Evolutionary conservation across 2,113 vertebrate genomes (phyloP).

Genomic region (Oxyruncus cristatus): DNA sequence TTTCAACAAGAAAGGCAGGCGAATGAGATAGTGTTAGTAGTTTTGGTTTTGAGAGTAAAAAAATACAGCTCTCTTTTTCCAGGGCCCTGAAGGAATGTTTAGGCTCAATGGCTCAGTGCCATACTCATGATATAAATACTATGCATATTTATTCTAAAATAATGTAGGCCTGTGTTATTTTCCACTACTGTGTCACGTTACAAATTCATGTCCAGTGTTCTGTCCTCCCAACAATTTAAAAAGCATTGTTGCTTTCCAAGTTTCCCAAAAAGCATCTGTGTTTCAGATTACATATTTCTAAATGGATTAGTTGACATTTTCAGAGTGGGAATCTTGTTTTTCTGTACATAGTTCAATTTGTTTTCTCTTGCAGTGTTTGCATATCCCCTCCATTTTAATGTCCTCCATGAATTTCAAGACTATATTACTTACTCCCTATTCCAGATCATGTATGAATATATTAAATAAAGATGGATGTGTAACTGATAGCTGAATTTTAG

Average conservation of each 20-base stretch:
- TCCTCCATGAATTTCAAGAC: background rate
- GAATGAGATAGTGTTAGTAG: background rate
- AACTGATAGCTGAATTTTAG: background rate
- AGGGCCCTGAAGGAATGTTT: background rate
- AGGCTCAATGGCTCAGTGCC: background rate
- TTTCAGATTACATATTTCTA: slow-evolving; percentile 20
- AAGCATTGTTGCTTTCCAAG: background rate
- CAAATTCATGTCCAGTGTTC: background rate
- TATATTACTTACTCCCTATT: background rate
- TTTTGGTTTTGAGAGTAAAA: background rate
- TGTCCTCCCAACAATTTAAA: background rate
- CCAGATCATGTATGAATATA: background rate
- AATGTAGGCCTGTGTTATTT: background rate
- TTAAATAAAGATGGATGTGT: slow-evolving; percentile 10
- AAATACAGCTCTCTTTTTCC: background rate
- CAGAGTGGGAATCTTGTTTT: slow-evolving; percentile 1
- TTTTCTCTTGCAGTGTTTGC: background rate
- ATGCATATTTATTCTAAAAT: background rate
- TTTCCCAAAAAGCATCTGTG: slow-evolving; percentile 7
- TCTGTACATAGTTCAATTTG: background rate
- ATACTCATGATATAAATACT: background rate
- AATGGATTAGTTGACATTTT: background rate
- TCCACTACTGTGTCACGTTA: background rate
- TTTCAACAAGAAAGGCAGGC: background rate
- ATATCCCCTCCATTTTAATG: background rate